A percentile compares a stretch with the other conserved stretches of the same genome.
These are phyloP conservation scores for Nymphalis c-album DNA, from an alignment of 2,888 invertebrate genomes.

Conservation along the genomic window DNA sequence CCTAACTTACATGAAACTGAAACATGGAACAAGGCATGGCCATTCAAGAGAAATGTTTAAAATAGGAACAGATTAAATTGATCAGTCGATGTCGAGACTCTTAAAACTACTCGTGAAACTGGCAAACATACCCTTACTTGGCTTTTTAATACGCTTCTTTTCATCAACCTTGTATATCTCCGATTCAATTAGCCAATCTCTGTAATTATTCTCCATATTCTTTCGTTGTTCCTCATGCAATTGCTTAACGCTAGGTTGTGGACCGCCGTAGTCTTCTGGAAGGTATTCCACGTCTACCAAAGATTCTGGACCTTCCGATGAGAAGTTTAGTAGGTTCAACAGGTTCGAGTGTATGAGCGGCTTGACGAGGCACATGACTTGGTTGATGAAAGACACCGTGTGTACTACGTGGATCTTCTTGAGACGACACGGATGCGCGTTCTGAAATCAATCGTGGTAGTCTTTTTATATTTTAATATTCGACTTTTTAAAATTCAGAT, in stretches of 20 bases:
- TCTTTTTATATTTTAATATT: not conserved
- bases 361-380: constrained; percentile 84
- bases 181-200: constrained; percentile 83
- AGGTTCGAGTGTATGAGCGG: constrained; percentile 84
- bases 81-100: constrained; percentile 75
- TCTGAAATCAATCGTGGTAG: constrained; percentile 67
- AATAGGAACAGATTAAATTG: not conserved
- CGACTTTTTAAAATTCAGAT: not conserved
- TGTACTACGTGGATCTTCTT: constrained; percentile 85
- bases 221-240: constrained; percentile 81
- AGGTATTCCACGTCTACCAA: constrained; percentile 70
- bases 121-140: constrained; percentile 75
- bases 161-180: constrained; percentile 79
- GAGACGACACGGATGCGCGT: constrained; percentile 84
- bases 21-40: not conserved
- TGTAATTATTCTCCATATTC: constrained; percentile 81
- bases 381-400: constrained; percentile 85
- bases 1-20: not conserved
- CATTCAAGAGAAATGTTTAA: not conserved
- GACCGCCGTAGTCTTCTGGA: constrained; percentile 83
- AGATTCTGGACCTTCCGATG: constrained; percentile 74
- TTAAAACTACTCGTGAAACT: constrained; percentile 77
- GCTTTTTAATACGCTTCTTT: constrained; percentile 73
- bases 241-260: constrained; percentile 73
- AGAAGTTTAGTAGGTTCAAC: constrained; percentile 82